Evolutionary conservation across 2,113 vertebrate genomes (phyloP).

Genomic region (Grus americana): DNA sequence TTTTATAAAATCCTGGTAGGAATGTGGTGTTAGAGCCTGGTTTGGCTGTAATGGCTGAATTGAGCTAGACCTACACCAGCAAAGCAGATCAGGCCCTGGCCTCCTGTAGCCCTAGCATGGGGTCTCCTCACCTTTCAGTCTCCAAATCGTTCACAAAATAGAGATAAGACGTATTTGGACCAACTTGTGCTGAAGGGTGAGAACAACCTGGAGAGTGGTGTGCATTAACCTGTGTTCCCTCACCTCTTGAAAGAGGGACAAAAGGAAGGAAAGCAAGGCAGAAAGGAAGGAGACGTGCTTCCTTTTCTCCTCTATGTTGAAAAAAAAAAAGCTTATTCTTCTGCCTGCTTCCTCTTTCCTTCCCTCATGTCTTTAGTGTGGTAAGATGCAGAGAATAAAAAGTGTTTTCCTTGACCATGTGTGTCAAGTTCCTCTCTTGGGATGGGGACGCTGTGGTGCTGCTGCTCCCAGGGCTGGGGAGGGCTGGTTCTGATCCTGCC

Average conservation of each 20-base stretch:
- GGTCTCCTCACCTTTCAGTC: background rate
- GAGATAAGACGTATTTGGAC: background rate
- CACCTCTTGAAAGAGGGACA: background rate
- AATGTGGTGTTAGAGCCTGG: background rate
- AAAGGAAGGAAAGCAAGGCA: conserved; percentile 3
- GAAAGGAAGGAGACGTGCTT: background rate
- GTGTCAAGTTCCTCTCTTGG: background rate
- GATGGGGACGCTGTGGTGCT: background rate
- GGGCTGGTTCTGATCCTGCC: background rate
- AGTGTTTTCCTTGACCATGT: background rate
- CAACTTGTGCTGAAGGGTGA: background rate
- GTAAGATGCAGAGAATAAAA: background rate
- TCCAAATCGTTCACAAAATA: background rate
- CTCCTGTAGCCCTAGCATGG: background rate
- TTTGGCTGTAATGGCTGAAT: background rate
- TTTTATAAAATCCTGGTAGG: background rate
- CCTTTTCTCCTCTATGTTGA: background rate
- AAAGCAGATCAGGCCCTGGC: background rate
- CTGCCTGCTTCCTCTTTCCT: background rate
- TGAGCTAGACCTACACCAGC: background rate
- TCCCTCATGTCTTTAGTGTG: background rate
- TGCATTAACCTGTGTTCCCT: background rate
- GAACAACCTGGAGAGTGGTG: background rate
- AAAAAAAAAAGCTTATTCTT: background rate
- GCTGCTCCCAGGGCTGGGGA: background rate